Base-by-base conservation (phyloP, 2,888 invertebrate genomes). In the Acleris sparsana region DNA sequence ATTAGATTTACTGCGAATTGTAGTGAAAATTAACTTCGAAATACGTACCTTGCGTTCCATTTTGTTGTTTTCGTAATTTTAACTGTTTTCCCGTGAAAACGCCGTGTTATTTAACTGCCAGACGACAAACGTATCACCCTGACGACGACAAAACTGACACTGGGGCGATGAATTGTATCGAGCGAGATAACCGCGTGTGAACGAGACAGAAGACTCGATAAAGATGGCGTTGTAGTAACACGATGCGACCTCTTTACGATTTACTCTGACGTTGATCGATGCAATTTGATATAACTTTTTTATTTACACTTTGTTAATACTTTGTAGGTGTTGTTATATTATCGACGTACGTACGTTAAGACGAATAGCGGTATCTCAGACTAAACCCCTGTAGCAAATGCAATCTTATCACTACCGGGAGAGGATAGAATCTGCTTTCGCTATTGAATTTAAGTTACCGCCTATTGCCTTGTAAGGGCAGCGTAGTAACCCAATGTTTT, bases 121-220 rank as follows among this genome's bases (percentile, higher is more conserved):
- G 55, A 46, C 66, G 66, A 66, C 52, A 66, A 66, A 66, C 66
- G 66, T 66, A 48, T 52, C 52, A n/a, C 51, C 57, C n/a, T 48
- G 39, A 9, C 66, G 25, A 66, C 66, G 66, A 66, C 61, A 66
- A 66, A 66, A 62, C 18, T 66, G 57, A 62, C 61, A 66, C 66
- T 66, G 66, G 61, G 57, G 44, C 17, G 25, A 11, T 44, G 46
- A 16, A 16, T 43, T 53, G 46, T 65, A 61, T 65, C 65, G 66
- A 62, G 66, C 66, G 66, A 66, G 56, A 64, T 33, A 29, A 33
- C 53, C 22, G 48, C 43, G 65, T 20, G 62, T 7, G 48, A 62
- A 61, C 1, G 66, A 66, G 66, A 66, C 0, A 18, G 17, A 9
- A 25, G 52, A 57, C 25, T 66, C 61, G 65, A 65, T 66, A 62